Conservation (phyloP, 2,888 invertebrate species). For the Tholera decimalis region DNA sequence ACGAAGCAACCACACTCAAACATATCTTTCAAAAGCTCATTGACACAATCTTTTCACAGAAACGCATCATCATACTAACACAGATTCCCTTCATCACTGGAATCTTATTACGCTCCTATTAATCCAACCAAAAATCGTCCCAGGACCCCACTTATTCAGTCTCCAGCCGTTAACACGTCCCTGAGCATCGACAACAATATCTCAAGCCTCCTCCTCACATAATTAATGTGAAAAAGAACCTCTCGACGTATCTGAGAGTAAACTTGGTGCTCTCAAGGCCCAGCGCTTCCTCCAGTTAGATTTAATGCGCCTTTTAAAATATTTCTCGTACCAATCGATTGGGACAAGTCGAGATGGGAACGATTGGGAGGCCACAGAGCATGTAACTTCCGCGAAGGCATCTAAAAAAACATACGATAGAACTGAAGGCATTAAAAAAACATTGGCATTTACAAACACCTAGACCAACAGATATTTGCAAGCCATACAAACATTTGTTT, state of each 20-base stretch:
- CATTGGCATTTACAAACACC: no score
- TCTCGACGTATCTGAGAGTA: slow-evolving; percentile 55
- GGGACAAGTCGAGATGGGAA: slow-evolving; percentile 37
- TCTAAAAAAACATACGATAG: not conserved
- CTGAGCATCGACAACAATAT: slow-evolving; percentile 55
- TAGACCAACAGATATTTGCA: no score
- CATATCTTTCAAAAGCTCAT: slow-evolving; percentile 6
- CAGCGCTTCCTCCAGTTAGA: slow-evolving; percentile 54
- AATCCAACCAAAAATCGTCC: slow-evolving; percentile 33
- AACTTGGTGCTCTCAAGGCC: slow-evolving; percentile 53
- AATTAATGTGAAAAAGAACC: slow-evolving; percentile 66
- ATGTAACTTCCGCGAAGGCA: not conserved
- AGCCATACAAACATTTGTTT: no score
- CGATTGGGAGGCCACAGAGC: slow-evolving; percentile 34
- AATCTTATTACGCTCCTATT: slow-evolving; percentile 26
- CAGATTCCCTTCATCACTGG: slow-evolving; percentile 1
- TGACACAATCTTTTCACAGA: slow-evolving; percentile 5
- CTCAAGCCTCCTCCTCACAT: slow-evolving; percentile 58
- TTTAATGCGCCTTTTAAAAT: slow-evolving; percentile 72
- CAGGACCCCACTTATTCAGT: slow-evolving; percentile 31
- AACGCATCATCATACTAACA: not conserved
- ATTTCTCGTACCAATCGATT: slow-evolving; percentile 63
- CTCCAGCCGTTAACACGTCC: slow-evolving; percentile 57
- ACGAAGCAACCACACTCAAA: not conserved
- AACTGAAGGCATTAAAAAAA: not conserved